Conservation (phyloP, 2,797 vertebrate genomes). For the Micromesistius poutassou region DNA sequence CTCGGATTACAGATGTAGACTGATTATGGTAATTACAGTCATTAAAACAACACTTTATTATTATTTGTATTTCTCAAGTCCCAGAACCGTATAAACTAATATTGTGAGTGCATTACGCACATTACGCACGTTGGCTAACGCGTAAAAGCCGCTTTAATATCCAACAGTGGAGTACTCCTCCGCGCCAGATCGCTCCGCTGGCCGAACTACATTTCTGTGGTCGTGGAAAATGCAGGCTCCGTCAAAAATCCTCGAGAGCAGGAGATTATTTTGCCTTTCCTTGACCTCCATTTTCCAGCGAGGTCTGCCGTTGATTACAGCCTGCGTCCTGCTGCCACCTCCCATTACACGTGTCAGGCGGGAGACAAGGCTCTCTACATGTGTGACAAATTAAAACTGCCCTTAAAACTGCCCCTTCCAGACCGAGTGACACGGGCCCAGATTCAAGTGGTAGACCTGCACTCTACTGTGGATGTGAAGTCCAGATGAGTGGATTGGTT, state of each 20-base stretch:
- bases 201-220: constrained; percentile 28
- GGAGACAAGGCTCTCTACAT: constrained; percentile 7
- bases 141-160: constrained; percentile 4
- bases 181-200: constrained; percentile 8
- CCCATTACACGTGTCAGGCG: constrained; percentile 33
- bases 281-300: constrained; percentile 59
- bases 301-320: constrained; percentile 59
- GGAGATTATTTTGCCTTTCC: constrained; percentile 48
- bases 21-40: background rate
- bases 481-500: background rate
- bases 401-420: background rate
- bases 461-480: background rate
- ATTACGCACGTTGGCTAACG: too few relatives aligned
- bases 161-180: constrained; percentile 16
- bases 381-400: background rate
- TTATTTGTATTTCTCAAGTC: background rate
- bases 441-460: background rate
- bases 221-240: constrained; percentile 40
- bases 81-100: background rate
- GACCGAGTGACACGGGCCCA: background rate
- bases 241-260: constrained; percentile 19
- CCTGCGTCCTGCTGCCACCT: constrained; percentile 46
- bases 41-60: background rate
- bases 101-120: background rate
- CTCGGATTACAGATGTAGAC: too few relatives aligned